A percentile compares a stretch with the other conserved stretches of the same genome.
phyloP scores from a whole-genome alignment of 2,888 invertebrate species.

The Melanotus villosus region DNA sequence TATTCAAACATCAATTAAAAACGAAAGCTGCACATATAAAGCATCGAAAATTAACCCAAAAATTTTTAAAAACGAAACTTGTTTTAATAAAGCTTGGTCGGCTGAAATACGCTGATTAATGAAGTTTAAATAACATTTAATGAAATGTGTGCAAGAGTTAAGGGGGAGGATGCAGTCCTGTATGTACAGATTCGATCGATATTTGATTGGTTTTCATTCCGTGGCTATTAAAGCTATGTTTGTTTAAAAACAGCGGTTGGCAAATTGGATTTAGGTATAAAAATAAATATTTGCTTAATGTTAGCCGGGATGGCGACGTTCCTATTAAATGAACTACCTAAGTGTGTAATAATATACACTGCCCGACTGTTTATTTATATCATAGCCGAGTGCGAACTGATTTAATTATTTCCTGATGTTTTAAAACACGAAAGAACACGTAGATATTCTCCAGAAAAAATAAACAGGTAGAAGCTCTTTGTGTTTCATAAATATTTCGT shows the following conservation, averaged over 20 bases:
- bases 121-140: slow-evolving; percentile 2
- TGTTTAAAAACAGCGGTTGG: slow-evolving; percentile 6
- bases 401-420: not conserved
- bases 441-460: not conserved
- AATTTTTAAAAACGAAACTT: too few relatives aligned
- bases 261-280: slow-evolving; percentile 1
- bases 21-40: too few relatives aligned
- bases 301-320: not conserved
- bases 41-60: too few relatives aligned
- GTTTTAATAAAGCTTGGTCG: too few relatives aligned
- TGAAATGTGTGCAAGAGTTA: slow-evolving; percentile 2
- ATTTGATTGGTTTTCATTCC: slow-evolving; percentile 16
- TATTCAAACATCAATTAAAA: too few relatives aligned
- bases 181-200: slow-evolving; percentile 6
- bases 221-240: slow-evolving; percentile 5
- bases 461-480: not conserved
- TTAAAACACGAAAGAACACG: too few relatives aligned
- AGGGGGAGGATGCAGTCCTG: not conserved
- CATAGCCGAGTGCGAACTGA: not conserved
- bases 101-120: slow-evolving; percentile 3
- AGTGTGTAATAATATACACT: slow-evolving; percentile 8
- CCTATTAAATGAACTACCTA: not conserved
- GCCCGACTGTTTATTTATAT: slow-evolving; percentile 1
- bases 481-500: too few relatives aligned
- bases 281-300: not conserved